Percentiles rank a stretch among this genome's conserved stretches.
phyloP scores from a whole-genome alignment of 2,888 invertebrate species.

The Lagria hirta region DNA sequence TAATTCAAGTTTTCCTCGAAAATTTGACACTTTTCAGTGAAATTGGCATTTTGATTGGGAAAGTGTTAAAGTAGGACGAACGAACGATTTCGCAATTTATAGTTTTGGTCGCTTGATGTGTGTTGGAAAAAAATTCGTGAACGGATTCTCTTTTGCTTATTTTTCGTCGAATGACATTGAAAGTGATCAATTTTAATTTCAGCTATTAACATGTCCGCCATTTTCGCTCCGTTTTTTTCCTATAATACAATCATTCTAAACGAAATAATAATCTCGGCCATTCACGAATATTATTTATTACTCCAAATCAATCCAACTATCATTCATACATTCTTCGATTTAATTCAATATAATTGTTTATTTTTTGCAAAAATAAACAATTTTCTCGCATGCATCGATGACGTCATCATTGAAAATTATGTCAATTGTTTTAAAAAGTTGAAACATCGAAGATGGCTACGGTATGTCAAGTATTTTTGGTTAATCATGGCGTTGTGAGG shows the following conservation, averaged over 20 bases:
- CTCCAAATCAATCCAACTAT: too few relatives aligned
- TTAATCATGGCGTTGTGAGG: slow-evolving; percentile 13
- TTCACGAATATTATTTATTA: too few relatives aligned
- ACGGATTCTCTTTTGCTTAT: slow-evolving; percentile 32
- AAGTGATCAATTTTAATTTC: slow-evolving; percentile 41
- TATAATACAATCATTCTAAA: too few relatives aligned
- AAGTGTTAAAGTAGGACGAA: slow-evolving; percentile 49
- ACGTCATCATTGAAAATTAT: too few relatives aligned
- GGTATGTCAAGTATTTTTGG: too few relatives aligned
- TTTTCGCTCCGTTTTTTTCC: slow-evolving; percentile 28
- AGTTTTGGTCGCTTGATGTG: slow-evolving; percentile 29
- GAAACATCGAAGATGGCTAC: too few relatives aligned
- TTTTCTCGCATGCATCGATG: too few relatives aligned
- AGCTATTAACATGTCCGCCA: slow-evolving; percentile 36
- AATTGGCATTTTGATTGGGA: slow-evolving; percentile 38
- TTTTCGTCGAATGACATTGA: slow-evolving; percentile 47
- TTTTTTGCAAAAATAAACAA: too few relatives aligned
- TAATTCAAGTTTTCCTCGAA: slow-evolving; percentile 27
- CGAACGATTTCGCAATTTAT: slow-evolving; percentile 47
- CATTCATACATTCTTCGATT: too few relatives aligned
- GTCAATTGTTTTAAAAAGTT: too few relatives aligned
- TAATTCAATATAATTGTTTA: too few relatives aligned
- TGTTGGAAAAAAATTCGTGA: slow-evolving; percentile 37
- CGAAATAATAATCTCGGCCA: too few relatives aligned
- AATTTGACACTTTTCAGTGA: slow-evolving; percentile 19